Base-by-base conservation (phyloP, 2,888 invertebrate species). In the Zaprionus obscuricornis region DNA sequence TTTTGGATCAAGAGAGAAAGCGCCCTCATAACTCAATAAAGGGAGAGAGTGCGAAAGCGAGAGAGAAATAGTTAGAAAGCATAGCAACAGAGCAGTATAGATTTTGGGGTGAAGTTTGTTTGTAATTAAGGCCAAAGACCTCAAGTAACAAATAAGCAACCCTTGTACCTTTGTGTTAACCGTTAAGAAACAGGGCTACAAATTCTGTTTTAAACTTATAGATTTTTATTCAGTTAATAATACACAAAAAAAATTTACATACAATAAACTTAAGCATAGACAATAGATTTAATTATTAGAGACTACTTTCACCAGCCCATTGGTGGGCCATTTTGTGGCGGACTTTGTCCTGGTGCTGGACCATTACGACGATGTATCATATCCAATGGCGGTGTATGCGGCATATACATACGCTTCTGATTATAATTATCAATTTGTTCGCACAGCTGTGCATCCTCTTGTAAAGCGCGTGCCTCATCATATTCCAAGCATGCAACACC, bases 401-500 rank as follows among this genome's bases (percentile, higher is more conserved):
- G 56, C 0, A 49, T 54, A 26, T 71, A 81, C 3, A 77, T 67
- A 1, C 81, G 60, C n/a, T 77, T 75, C 7, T 62, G 77, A 13
- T 74, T 81, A 14, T 75, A 64, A 22, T 43, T 74, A 7, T 65
- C 65, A 8, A 79, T 77, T 26, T 75, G 74, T 6, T 79, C 75
- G 6, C 96, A 92, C 40, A 97, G 91, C 46, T 96, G 92, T 2
- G 95, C 94, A 87, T 97, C 97, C 89, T 98, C 97, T 47, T 95
- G 95, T 69, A 94, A 93, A 1, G 97, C 98, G 22, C 95, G 92
- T 84, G 97, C 96, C 86, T 97, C 97, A 88, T 97, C 97, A 87
- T 94, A 95, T 88, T 98, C 98, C 67, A 98, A 89, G 83, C 96
- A 96, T 0, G 97, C 98, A 33, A 96, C 95, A 1, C 98, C 98